These are phyloP conservation scores for Carabus problematicus DNA, from an alignment of 2,888 invertebrate species.

Conservation along the genomic window DNA sequence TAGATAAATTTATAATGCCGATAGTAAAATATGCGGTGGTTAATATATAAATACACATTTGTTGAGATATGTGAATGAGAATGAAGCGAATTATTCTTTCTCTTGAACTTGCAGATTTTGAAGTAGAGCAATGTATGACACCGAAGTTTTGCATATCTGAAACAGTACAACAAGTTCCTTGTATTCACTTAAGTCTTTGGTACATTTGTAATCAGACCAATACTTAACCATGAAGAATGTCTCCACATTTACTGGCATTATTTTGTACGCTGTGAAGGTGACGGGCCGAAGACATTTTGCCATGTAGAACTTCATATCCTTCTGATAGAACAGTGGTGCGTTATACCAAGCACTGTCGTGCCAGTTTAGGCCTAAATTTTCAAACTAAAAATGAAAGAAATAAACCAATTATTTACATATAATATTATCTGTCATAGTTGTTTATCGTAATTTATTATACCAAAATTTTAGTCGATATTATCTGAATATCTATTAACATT, in stretches of 20 bases:
- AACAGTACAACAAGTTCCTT: not conserved
- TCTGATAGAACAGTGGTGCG: constrained; percentile 21
- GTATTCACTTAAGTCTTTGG: not conserved
- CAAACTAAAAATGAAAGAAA: constrained; percentile 29
- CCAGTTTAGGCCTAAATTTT: not conserved
- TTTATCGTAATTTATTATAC: too few relatives aligned
- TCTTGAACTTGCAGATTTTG: constrained; percentile 21
- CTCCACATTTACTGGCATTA: constrained; percentile 31
- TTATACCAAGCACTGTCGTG: constrained; percentile 10
- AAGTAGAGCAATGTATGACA: constrained; percentile 19
- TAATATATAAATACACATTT: too few relatives aligned
- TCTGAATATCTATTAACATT: too few relatives aligned
- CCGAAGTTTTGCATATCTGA: constrained; percentile 24
- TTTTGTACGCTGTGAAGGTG: constrained; percentile 22
- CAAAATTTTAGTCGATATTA: constrained; percentile 10
- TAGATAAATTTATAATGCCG: too few relatives aligned
- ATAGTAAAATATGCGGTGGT: too few relatives aligned
- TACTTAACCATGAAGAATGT: constrained; percentile 5
- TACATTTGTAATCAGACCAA: not conserved
- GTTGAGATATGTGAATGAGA: too few relatives aligned
- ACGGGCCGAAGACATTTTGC: constrained; percentile 3
- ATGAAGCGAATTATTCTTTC: not conserved
- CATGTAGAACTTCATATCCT: constrained; percentile 17
- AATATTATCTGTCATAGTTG: too few relatives aligned
- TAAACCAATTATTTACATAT: not conserved